Percentiles rank a stretch among this genome's conserved stretches.
Conservation (phyloP, 2,797 vertebrate genomes). For the Onychomys leucogaster region DNA sequence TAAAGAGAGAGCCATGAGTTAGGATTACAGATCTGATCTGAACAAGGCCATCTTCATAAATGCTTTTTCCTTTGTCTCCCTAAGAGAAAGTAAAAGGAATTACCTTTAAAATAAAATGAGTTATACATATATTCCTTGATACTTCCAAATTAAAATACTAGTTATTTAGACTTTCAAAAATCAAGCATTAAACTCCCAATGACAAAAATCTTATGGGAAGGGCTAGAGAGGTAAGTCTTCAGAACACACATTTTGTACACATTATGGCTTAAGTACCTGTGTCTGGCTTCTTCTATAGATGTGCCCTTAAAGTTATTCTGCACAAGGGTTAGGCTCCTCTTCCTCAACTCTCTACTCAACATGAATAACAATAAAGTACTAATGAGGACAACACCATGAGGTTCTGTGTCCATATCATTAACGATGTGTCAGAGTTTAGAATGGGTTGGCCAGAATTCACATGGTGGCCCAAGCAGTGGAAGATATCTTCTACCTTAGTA, state of each 20-base stretch:
- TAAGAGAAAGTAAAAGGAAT: slow-evolving; percentile 18
- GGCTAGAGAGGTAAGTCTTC: not conserved
- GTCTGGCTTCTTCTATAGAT: not conserved
- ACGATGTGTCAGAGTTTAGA: not conserved
- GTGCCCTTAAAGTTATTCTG: not conserved
- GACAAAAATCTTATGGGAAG: not conserved
- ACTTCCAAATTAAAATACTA: not conserved
- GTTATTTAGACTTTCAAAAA: not conserved
- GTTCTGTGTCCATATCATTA: not conserved
- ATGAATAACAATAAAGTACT: not conserved
- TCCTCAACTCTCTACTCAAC: not conserved
- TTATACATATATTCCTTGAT: not conserved
- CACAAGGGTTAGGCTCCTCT: not conserved
- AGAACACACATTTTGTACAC: not conserved
- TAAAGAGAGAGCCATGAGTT: not conserved
- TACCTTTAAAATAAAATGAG: not conserved
- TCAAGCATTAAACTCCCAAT: not conserved
- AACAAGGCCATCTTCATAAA: not conserved
- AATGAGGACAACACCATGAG: not conserved
- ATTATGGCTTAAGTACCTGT: not conserved
- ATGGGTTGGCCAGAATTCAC: not conserved
- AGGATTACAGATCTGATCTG: not conserved
- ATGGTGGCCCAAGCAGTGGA: not conserved
- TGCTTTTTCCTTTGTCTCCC: not conserved
- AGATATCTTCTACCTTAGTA: not conserved